These are phyloP conservation scores for Musca domestica DNA, from an alignment of 1,140 invertebrate genomes.

Conservation along the genomic window DNA sequence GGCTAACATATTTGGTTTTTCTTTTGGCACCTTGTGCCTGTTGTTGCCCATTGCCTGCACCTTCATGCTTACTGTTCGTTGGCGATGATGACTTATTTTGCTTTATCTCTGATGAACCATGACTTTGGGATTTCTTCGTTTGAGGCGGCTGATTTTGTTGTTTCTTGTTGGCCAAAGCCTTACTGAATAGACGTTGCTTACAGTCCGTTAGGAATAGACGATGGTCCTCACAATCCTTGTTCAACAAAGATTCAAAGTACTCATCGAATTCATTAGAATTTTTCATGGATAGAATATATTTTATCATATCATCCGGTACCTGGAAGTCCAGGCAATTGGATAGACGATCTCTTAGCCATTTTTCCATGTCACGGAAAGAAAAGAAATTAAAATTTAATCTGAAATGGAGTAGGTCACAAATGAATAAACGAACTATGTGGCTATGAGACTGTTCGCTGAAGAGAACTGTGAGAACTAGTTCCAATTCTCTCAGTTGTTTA, in stretches of 20 bases:
- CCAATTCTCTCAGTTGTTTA: too few relatives aligned
- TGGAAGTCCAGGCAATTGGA: constrained; percentile 61
- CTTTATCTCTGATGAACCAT: constrained; percentile 7
- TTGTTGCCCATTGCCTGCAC: constrained; percentile 15
- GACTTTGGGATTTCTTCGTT: constrained; percentile 1
- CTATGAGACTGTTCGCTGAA: too few relatives aligned
- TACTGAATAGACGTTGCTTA: constrained; percentile 57
- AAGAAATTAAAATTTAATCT: too few relatives aligned
- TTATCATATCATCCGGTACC: constrained; percentile 63
- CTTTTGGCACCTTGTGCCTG: constrained; percentile 58
- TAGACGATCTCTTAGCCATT: constrained; percentile 43
- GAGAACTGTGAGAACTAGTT: too few relatives aligned
- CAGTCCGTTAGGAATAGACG: constrained; percentile 65
- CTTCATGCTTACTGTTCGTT: constrained; percentile 26
- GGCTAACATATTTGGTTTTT: constrained; percentile 72
- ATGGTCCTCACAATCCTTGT: constrained; percentile 64
- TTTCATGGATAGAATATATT: constrained; percentile 66
- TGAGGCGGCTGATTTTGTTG: constrained; percentile 30
- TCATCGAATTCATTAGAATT: constrained; percentile 67
- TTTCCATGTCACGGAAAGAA: too few relatives aligned
- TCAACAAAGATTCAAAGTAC: constrained; percentile 67
- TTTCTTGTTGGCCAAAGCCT: constrained; percentile 48
- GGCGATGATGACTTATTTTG: neutral
- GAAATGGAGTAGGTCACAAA: too few relatives aligned
- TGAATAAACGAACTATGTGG: too few relatives aligned